A percentile compares a stretch with the other conserved stretches of the same genome.
phyloP scores from a whole-genome alignment of 2,888 invertebrate genomes.

The Drosophila eohydei region DNA sequence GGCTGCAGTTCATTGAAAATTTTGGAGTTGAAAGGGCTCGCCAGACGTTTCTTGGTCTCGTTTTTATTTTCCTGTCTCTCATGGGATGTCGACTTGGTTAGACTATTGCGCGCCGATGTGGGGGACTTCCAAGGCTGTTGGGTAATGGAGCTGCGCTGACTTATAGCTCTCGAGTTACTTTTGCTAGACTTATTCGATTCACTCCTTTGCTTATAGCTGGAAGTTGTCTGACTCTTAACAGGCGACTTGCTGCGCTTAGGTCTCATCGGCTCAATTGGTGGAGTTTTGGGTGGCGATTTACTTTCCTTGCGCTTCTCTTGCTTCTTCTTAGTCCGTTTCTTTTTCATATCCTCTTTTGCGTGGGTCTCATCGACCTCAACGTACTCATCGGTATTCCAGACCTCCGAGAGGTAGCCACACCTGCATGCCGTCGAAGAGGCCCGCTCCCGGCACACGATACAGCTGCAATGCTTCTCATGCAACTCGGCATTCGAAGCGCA shows the following conservation, averaged over 20 bases:
- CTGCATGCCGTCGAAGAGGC: neutral
- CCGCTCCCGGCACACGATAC: constrained; percentile 19
- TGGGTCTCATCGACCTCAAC: rapidly evolving
- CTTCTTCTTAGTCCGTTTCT: neutral
- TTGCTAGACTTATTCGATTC: neutral
- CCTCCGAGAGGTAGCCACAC: constrained; percentile 27
- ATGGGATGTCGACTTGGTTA: neutral
- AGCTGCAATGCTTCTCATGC: constrained; percentile 23
- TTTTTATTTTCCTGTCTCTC: neutral
- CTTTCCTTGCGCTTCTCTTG: neutral
- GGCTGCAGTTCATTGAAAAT: neutral
- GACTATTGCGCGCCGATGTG: neutral
- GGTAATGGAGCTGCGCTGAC: neutral
- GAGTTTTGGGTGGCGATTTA: neutral
- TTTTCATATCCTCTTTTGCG: neutral
- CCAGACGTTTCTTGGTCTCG: neutral
- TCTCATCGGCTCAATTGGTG: no score
- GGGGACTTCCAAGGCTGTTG: neutral
- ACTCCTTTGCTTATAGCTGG: neutral
- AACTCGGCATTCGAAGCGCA: neutral
- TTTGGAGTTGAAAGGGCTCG: neutral
- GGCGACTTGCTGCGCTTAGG: no score
- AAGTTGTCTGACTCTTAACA: neutral
- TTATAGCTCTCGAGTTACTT: neutral
- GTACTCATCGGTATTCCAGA: constrained; percentile 3